A percentile compares a stretch with the other conserved stretches of the same genome.
Conservation (phyloP, 2,113 vertebrate genomes). For the Pomatorhinus ruficollis region DNA sequence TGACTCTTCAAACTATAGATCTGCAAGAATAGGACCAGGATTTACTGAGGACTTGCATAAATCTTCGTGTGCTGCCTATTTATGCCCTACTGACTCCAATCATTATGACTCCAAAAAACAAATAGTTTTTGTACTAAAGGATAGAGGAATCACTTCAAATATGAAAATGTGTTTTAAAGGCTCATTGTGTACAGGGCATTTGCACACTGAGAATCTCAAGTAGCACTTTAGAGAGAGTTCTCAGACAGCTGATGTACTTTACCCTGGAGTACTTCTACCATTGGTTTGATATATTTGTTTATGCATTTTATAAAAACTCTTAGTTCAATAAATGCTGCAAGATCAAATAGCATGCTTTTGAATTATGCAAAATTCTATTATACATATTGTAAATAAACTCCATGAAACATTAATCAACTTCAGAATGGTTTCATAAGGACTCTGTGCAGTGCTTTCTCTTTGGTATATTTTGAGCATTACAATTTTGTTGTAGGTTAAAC, state of each 20-base stretch:
- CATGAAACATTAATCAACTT: conserved; percentile 63
- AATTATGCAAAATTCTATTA: conserved; percentile 69
- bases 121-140: background rate
- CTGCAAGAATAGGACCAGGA: background rate
- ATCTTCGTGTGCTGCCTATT: background rate
- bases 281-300: conserved; percentile 13
- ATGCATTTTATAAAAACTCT: conserved; percentile 25
- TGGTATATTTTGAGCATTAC: background rate
- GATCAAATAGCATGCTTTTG: conserved; percentile 52
- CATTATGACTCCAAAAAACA: background rate
- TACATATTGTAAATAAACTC: conserved; percentile 56
- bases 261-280: background rate
- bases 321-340: conserved; percentile 38
- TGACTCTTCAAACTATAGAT: background rate
- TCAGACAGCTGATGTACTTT: background rate
- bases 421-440: background rate
- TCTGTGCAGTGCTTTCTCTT: background rate
- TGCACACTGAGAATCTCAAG: background rate
- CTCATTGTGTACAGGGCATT: background rate
- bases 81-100: background rate
- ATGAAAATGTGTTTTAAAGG: background rate
- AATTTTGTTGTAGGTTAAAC: background rate
- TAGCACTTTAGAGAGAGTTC: background rate
- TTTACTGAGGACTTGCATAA: background rate
- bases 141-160: background rate